Conservation (phyloP, 23 tunicate genomes). For the Botrylloides violaceus region DNA sequence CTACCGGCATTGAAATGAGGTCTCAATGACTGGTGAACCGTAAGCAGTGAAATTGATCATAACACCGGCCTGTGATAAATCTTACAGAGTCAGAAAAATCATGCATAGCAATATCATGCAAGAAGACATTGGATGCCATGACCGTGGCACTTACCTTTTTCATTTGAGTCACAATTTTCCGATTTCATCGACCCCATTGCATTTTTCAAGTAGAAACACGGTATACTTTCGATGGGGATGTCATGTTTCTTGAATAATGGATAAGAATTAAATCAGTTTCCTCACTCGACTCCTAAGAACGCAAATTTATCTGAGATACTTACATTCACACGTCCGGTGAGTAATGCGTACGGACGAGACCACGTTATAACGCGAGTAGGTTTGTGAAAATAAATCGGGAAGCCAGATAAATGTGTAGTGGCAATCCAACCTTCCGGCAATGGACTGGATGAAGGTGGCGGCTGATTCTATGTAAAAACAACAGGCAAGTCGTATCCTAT, state of each 20-base stretch:
- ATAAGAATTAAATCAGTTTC: too few relatives aligned
- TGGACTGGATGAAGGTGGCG: slow-evolving; percentile 45
- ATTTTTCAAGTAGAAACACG: slow-evolving; percentile 45
- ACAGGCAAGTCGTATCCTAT: too few relatives aligned
- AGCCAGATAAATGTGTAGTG: slow-evolving; percentile 33
- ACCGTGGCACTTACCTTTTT: neutral
- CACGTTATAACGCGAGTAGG: slow-evolving; percentile 48
- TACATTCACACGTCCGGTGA: slow-evolving; percentile 10
- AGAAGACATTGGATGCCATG: too few relatives aligned
- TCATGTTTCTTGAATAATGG: slow-evolving; percentile 41
- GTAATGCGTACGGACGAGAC: slow-evolving; percentile 58
- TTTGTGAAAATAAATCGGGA: slow-evolving; percentile 65
- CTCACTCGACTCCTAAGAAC: too few relatives aligned
- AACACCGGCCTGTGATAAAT: too few relatives aligned
- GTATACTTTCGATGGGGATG: slow-evolving; percentile 48
- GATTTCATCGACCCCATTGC: neutral
- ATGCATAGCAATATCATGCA: too few relatives aligned
- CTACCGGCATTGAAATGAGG: too few relatives aligned
- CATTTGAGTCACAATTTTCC: neutral
- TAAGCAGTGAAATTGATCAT: too few relatives aligned
- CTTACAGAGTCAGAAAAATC: too few relatives aligned
- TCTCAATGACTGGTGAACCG: too few relatives aligned
- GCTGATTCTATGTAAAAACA: too few relatives aligned
- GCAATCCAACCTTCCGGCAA: slow-evolving; percentile 74
- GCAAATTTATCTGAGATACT: too few relatives aligned